Conservation (phyloP, 1,140 invertebrate genomes). For the Drosophila sucinea region DNA sequence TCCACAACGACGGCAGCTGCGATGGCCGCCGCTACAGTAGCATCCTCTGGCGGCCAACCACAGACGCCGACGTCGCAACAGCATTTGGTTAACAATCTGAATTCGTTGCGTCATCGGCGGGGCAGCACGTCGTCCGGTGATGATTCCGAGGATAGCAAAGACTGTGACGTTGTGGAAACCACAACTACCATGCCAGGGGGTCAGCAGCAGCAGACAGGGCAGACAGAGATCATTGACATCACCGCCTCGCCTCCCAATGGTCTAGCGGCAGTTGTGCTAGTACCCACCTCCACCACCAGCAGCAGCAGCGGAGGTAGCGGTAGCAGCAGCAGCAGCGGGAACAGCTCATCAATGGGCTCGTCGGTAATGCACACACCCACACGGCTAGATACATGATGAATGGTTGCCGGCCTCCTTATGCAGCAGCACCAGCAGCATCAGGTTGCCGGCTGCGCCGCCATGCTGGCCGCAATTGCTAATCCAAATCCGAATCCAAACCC, state of each 20-base stretch:
- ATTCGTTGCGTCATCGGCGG: constrained; percentile 58
- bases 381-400: constrained; percentile 82
- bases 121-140: constrained; percentile 81
- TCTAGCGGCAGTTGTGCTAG: constrained; percentile 37
- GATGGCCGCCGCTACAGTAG: constrained; percentile 28
- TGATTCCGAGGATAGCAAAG: constrained; percentile 82
- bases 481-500: constrained; percentile 45
- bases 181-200: constrained; percentile 10
- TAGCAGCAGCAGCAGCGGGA: constrained; percentile 36
- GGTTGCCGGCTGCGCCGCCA: constrained; percentile 64
- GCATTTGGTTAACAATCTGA: constrained; percentile 32
- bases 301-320: not conserved
- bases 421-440: constrained; percentile 54
- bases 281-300: constrained; percentile 1
- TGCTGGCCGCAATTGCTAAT: constrained; percentile 72
- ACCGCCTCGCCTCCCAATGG: constrained; percentile 64
- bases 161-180: constrained; percentile 67
- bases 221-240: constrained; percentile 61
- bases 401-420: constrained; percentile 80
- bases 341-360: constrained; percentile 65
- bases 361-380: constrained; percentile 80
- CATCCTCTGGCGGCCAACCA: constrained; percentile 37
- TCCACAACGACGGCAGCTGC: constrained; percentile 40
- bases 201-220: constrained; percentile 19
- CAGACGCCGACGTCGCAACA: constrained; percentile 46